phyloP scores from a whole-genome alignment of 2,797 vertebrate genomes.

The Trachops cirrhosus region DNA sequence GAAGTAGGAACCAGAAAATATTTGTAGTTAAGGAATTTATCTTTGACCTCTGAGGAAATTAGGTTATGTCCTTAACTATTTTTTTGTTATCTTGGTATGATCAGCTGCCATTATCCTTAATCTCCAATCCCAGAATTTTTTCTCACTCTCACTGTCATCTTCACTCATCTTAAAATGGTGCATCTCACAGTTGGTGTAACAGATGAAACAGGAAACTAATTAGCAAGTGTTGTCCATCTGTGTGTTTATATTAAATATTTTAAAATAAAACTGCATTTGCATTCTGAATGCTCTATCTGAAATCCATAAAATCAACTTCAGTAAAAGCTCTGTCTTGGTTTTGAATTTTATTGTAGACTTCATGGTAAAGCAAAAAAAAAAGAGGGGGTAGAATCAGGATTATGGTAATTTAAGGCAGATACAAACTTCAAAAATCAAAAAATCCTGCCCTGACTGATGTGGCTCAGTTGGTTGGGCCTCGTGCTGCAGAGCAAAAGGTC shows the following conservation, averaged over 20 bases:
- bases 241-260: constrained; percentile 75
- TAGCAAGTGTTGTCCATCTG: constrained; percentile 64
- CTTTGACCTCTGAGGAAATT: constrained; percentile 12
- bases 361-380: constrained; percentile 36
- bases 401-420: constrained; percentile 39
- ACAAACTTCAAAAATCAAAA: constrained; percentile 24
- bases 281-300: constrained; percentile 53
- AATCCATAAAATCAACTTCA: constrained; percentile 55
- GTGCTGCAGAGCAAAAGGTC: not conserved
- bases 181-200: constrained; percentile 58
- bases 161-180: constrained; percentile 65
- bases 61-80: not conserved
- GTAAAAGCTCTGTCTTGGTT: constrained; percentile 39
- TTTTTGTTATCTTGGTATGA: constrained; percentile 2
- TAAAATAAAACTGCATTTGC: constrained; percentile 65
- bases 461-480: not conserved
- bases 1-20: constrained; percentile 6
- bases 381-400: constrained; percentile 7
- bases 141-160: constrained; percentile 22
- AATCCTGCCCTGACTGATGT: not conserved
- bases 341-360: constrained; percentile 51
- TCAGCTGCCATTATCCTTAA: not conserved
- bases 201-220: constrained; percentile 72
- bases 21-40: not conserved
- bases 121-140: constrained; percentile 43